Base-by-base conservation (phyloP, 2,888 invertebrate species). In the Apoda limacodes region DNA sequence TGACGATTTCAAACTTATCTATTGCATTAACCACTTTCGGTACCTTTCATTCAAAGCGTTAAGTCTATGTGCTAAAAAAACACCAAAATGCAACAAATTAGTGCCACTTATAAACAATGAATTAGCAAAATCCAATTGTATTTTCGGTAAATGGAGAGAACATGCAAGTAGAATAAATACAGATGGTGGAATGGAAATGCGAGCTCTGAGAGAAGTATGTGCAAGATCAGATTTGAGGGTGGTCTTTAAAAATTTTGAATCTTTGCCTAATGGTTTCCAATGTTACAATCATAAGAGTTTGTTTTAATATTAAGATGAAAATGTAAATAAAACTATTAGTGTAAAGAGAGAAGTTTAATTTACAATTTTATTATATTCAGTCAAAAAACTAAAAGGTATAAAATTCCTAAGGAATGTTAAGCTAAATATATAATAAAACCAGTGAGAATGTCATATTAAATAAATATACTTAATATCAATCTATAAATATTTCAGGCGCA, bases 1-100 rank as follows among this genome's bases (percentile, higher is more conserved):
- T 0, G 34, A 29, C 4, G 53, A 60, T 42, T 43, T 51, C 15
- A 27, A 50, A 22, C 78, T 81, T 54, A 36, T 64, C 17, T 75
- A 67, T 43, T 82, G 82, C 43, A 66, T 72, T 22, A 81, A 81
- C 47, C 82, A 82, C 56, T 68, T 80, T 30, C 53, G 68, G 25
- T 68, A 74, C 53, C 39, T 81, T 10, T 66, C 80, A 9, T 80
- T 67, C 56, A 60, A 69, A 45, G 71, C 78, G 7, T 43, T 82
- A 24, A 52, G 55, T 39, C 50, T 80, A 30, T 78, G 71, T 53
- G 69, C 71, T 1, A 65, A 58, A 40, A 42, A 50, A 4, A 74
- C 78, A 9, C 54, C 65, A 4, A 74, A 66, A 50, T 81, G 81
- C 46, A 60, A 46, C 35, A 48, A 45, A 6, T 39, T 82, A 20